phyloP scores from a whole-genome alignment of 2,797 vertebrate species.

The Furcifer pardalis region DNA sequence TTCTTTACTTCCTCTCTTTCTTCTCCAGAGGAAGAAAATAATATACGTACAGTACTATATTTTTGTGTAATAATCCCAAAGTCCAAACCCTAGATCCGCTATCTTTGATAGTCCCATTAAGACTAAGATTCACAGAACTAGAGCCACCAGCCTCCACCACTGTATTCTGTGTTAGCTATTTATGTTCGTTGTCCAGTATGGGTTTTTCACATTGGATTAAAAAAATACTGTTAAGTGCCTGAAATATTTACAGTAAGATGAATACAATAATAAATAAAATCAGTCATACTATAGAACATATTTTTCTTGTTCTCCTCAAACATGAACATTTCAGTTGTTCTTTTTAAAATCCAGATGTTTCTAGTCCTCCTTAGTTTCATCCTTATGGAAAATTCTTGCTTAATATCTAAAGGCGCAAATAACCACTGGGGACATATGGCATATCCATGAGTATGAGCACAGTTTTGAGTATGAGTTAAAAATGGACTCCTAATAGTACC shows the following conservation, averaged over 20 bases:
- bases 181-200: background rate
- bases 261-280: background rate
- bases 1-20: too few relatives aligned
- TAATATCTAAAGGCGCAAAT: background rate
- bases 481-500: background rate
- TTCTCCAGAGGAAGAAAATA: too few relatives aligned
- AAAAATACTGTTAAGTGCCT: background rate
- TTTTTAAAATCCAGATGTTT: background rate
- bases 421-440: background rate
- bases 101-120: too few relatives aligned
- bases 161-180: background rate
- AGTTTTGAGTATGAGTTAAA: background rate
- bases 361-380: background rate
- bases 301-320: too few relatives aligned
- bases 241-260: background rate
- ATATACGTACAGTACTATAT: too few relatives aligned
- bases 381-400: background rate
- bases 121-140: background rate
- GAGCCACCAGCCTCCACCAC: background rate
- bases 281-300: background rate
- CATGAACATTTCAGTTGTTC: too few relatives aligned
- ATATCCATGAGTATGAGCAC: background rate
- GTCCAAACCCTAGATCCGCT: too few relatives aligned
- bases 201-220: background rate
- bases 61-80: too few relatives aligned